Base-by-base conservation (phyloP, 2,888 invertebrate species). In the Amphipoea lucens region DNA sequence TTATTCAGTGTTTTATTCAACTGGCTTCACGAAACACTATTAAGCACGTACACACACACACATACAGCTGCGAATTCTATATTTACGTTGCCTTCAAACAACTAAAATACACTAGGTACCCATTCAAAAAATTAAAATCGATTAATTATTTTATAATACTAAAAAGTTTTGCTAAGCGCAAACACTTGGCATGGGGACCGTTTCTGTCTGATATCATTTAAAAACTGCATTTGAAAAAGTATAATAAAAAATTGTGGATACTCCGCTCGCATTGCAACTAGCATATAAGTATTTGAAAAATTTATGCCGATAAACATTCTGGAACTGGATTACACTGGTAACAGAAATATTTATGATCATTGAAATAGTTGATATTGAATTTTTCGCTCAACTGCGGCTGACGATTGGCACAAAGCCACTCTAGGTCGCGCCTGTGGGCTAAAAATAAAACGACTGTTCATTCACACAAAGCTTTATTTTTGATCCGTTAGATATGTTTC, bases 391-490 rank as follows among this genome's bases (percentile, higher is more conserved):
- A 68, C 54, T 23, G 45, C 51, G 63, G 17, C 67, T 12, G 68
- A 42, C 65, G 67, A 77, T 88, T 88, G 86, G 88, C 88, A 88
- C 75, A 40, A 51, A 77, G 88, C 88, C 88, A 80, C 75, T 75
- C 70, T 73, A 66, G 54, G 69, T 76, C 68, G 57, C 66, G 51
- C n/a, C 74, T 54, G 66, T 71, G 11, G 40, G 63, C 62, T 82
- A 81, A 82, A 83, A 84, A 87, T 84, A 87, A 90, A 87, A 90
- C 75, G 0, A 85, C 54, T 40, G 54, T 60, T 67, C 70, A 66
- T 82, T 87, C 87, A 91, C 88, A 90, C 86, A 87, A 90, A 90
- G 89, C 89, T 91, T 92, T 92, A 91, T 90, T 92, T 88, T 83
- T 78, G 84, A 80, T 85, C 78, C 79, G 63, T 82, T 82, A 86